A percentile compares a stretch with the other conserved stretches of the same genome.
Conservation (phyloP, 2,888 invertebrate genomes). For the Strigamia crassipes region DNA sequence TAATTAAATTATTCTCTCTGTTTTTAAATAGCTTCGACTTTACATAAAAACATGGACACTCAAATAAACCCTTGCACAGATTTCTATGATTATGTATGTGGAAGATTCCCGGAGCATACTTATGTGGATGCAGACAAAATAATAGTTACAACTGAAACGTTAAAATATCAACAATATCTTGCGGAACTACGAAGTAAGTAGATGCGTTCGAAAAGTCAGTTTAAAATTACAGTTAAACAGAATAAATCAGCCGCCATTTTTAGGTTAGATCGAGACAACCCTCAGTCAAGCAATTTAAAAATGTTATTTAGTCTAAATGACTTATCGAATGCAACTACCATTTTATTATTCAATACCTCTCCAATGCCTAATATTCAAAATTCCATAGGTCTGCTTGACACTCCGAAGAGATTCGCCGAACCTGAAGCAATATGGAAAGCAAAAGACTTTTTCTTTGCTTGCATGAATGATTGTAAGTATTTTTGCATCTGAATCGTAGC, state of each 20-base stretch:
- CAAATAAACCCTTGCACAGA: neutral
- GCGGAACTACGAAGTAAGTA: neutral
- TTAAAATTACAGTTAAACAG: no score
- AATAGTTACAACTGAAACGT: neutral
- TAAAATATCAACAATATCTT: neutral
- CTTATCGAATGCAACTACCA: neutral
- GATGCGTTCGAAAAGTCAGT: no score
- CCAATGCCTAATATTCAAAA: neutral
- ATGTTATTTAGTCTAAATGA: no score
- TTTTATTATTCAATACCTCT: no score
- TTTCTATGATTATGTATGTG: neutral
- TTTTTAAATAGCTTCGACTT: neutral
- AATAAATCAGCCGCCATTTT: no score
- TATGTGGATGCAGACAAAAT: neutral
- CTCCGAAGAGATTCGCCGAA: neutral
- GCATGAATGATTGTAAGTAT: slow-evolving; percentile 24
- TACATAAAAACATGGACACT: slow-evolving; percentile 14
- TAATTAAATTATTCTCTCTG: neutral
- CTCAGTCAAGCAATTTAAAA: no score
- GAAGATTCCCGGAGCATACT: neutral
- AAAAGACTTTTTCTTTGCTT: slow-evolving; percentile 25
- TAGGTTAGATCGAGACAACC: no score
- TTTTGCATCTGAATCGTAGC: neutral
- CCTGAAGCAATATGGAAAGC: slow-evolving; percentile 20
- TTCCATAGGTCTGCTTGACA: neutral